Base-by-base conservation (phyloP, 1,140 invertebrate genomes). In the Dendroctonus valens region DNA sequence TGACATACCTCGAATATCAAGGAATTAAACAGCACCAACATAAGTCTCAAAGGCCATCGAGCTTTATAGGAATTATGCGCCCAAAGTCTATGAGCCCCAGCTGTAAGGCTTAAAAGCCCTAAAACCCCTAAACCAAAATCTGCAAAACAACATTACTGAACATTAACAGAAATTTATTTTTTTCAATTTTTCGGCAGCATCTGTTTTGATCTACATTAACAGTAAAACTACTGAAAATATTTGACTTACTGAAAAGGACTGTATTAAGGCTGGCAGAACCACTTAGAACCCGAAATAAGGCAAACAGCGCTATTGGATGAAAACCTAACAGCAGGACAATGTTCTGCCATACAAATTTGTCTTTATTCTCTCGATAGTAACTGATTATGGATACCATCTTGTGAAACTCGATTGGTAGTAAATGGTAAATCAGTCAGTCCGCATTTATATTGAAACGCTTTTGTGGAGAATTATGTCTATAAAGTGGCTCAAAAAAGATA, bases 21-120 rank as follows among this genome's bases (percentile, higher is more conserved):
- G 7, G 37, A 59, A 26, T 48, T 48, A 26, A 44, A 44, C 37
- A 15, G 37, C 5, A 59, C 46, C 11, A 59, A 26, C 11, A 59
- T 12, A n/a, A 59, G 41, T n/a, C 46, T 59, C n/a, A 59, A 15
- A 6, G 58, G 58, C 42, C 42, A 59, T 46, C 15, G 14, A 26
- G 58, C 58, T 44, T 59, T 59, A n/a, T 59, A 59, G 6, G 58
- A 7, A 6, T 44, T 11, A 40, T 59, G 58, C 6, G 58, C 15
- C 41, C 41, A 59, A 59, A 48, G 46, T 26, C 58, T 46, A n/a
- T 59, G 58, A 12, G 26, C 14, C 6, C 58, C 58, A 6, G 42
- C 58, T 49, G 58, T 48, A 8, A 59, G 15, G 7, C 58, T 54
- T 26, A 54, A 39, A 39, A 54, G 38, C 5, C 52, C 52, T n/a